Conservation (phyloP, 2,797 vertebrate species). For the Smutsia temminckii region DNA sequence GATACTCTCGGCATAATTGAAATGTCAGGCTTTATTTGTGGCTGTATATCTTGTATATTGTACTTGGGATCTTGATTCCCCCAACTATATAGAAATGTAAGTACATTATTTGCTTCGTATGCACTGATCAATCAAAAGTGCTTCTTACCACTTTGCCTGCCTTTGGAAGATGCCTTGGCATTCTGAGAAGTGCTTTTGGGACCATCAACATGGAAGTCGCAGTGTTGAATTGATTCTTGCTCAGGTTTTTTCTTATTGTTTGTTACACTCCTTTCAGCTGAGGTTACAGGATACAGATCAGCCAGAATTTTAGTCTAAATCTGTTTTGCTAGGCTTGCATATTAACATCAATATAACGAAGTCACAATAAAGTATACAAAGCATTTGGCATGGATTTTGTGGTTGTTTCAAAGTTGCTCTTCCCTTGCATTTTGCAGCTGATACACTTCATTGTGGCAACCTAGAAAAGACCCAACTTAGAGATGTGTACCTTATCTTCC, state of each 20-base stretch:
- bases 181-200: neutral
- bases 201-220: neutral
- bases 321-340: neutral
- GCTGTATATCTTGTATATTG: conserved; percentile 85
- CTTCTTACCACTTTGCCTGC: neutral
- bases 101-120: conserved; percentile 64
- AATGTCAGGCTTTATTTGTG: conserved; percentile 87
- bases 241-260: neutral
- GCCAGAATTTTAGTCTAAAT: neutral
- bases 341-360: conserved; percentile 23
- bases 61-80: conserved; percentile 87
- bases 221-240: neutral
- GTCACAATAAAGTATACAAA: conserved; percentile 11
- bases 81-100: conserved; percentile 87
- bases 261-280: neutral
- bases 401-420: neutral
- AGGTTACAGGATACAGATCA: neutral
- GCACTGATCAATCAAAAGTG: neutral
- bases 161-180: conserved; percentile 14
- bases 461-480: neutral
- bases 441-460: neutral
- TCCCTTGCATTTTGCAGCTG: neutral
- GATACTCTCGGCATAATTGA: conserved; percentile 79
- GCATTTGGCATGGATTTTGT: neutral
- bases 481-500: neutral